Percentiles rank a stretch among this genome's conserved stretches.
Conservation (phyloP, 2,113 vertebrate genomes). For the Gymnocephalus cernua region DNA sequence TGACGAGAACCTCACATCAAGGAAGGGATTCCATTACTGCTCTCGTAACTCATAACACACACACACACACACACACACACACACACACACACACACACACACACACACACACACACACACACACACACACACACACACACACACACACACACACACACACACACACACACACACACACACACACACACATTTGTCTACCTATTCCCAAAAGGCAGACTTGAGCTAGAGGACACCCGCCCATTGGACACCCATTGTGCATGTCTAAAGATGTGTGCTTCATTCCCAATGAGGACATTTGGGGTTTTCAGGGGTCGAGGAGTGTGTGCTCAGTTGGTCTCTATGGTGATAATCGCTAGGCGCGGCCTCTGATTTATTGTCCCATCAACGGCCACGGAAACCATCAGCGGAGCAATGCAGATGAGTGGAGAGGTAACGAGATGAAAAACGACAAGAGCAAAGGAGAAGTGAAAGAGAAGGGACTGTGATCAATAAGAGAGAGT, state of each 20-base stretch:
- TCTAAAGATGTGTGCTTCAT: slow-evolving; percentile 50
- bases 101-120: slow-evolving; percentile 16
- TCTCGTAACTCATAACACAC: slow-evolving; percentile 71
- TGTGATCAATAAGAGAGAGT: slow-evolving; percentile 91
- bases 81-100: slow-evolving; percentile 13
- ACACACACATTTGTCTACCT: slow-evolving; percentile 17
- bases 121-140: slow-evolving; percentile 3
- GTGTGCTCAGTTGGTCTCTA: slow-evolving; percentile 69
- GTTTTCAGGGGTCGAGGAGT: slow-evolving; percentile 71
- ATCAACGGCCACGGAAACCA: slow-evolving; percentile 74
- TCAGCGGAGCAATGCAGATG: slow-evolving; percentile 80
- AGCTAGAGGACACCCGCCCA: slow-evolving; percentile 36
- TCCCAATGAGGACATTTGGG: slow-evolving; percentile 68
- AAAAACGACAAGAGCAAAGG: slow-evolving; percentile 84
- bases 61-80: slow-evolving; percentile 4
- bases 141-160: slow-evolving; percentile 2
- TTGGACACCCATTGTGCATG: slow-evolving; percentile 46
- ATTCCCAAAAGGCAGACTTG: slow-evolving; percentile 48
- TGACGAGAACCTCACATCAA: slow-evolving; percentile 68
- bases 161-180: neutral
- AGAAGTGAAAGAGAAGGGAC: slow-evolving; percentile 82
- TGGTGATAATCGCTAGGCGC: slow-evolving; percentile 80
- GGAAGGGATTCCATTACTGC: slow-evolving; percentile 72
- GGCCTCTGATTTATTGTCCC: slow-evolving; percentile 84
- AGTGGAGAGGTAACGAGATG: slow-evolving; percentile 86